Evolutionary conservation across 2,113 vertebrate genomes (phyloP).

Genomic region (Ageneiosus marmoratus): DNA sequence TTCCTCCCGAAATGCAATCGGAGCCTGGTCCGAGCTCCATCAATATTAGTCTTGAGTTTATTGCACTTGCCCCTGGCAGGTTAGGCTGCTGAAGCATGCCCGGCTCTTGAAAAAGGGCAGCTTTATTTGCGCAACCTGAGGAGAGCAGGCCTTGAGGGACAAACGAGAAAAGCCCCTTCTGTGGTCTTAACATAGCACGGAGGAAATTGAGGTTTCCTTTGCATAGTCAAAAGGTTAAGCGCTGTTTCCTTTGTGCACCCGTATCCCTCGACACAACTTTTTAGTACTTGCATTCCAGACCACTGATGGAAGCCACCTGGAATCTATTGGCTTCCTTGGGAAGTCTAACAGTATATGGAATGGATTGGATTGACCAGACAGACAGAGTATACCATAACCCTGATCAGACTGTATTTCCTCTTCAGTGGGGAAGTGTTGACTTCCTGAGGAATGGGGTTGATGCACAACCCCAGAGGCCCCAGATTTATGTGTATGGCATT

Average conservation of each 20-base stretch:
- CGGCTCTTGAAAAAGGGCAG: background rate
- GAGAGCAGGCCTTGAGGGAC: background rate
- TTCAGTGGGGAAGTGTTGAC: background rate
- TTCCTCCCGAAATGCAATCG: background rate
- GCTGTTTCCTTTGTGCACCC: constrained; percentile 49
- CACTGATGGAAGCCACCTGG: constrained; percentile 25
- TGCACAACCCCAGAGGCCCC: background rate
- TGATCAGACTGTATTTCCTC: constrained; percentile 6
- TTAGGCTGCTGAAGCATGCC: background rate
- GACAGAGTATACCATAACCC: background rate
- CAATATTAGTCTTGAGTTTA: background rate
- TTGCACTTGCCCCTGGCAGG: background rate
- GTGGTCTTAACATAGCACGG: constrained; percentile 43
- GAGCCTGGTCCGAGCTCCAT: background rate
- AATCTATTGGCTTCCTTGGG: background rate
- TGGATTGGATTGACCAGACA: background rate
- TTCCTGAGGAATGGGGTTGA: background rate
- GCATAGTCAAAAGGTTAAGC: constrained; percentile 56
- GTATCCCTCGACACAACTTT: constrained; percentile 24
- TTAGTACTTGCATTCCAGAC: constrained; percentile 32
- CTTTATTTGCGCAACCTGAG: constrained; percentile 20
- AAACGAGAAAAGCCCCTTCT: constrained; percentile 26
- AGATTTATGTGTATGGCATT: no score
- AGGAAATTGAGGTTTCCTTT: constrained; percentile 66
- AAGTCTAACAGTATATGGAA: background rate